phyloP scores from a whole-genome alignment of 2,797 vertebrate genomes.

The Malurus leucopterus region DNA sequence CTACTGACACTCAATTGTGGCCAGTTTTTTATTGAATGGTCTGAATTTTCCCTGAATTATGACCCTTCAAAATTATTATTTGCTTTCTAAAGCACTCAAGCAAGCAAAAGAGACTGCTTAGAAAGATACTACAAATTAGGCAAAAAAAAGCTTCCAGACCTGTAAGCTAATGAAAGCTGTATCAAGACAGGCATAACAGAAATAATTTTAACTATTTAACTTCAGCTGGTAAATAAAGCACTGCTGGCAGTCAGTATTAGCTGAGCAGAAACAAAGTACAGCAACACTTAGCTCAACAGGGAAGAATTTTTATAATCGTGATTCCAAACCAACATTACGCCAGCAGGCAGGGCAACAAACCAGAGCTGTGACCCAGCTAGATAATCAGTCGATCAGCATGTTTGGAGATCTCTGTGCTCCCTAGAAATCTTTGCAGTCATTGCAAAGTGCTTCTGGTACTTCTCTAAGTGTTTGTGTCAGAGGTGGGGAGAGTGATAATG shows the following conservation, averaged over 20 bases:
- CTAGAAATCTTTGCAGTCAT: background rate
- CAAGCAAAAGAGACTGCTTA: background rate
- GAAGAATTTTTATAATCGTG: background rate
- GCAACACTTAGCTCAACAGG: background rate
- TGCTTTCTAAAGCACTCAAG: background rate
- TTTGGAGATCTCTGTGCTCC: background rate
- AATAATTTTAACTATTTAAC: background rate
- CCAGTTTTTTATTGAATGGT: background rate
- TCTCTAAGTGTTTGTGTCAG: accelerated
- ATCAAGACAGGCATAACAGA: background rate
- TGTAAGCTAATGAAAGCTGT: background rate
- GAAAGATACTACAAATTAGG: background rate
- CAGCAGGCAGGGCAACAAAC: background rate
- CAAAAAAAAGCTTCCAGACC: background rate
- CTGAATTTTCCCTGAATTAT: background rate
- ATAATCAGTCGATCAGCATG: accelerated
- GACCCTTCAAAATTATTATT: background rate
- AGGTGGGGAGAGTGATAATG: background rate
- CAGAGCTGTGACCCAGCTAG: background rate
- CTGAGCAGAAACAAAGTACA: background rate
- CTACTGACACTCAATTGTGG: background rate
- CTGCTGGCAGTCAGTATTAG: background rate
- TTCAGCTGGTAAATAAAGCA: background rate
- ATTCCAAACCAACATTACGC: background rate
- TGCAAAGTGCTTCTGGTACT: background rate